Base-by-base conservation (phyloP, 2,113 vertebrate species). In the Campylomormyrus numenius region DNA sequence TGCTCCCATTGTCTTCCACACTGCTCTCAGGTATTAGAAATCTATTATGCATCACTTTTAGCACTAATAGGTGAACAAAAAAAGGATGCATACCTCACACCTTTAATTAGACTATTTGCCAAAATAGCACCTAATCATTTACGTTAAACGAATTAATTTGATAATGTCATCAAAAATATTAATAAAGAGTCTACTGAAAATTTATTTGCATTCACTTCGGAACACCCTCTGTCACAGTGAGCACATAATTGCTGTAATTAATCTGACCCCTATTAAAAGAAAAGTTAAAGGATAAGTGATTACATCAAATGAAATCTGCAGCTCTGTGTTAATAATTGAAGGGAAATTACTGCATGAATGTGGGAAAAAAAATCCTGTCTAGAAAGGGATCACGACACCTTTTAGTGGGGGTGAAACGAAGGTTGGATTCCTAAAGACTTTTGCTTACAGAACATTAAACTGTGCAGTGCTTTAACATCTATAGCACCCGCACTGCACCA, bases 251-350 rank as follows among this genome's bases (percentile, higher is more conserved):
- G 39, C 84, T 42, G 17, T 58, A 89, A 56, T 84, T 77, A 84
- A 74, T 31, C 49, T 84, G 50, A 89, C 49, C 77, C 45, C 24
- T 56, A 84, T 84, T 89, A 84, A 84, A 85, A 3, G 15, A n/a
- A 27, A 89, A 56, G 88, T 80, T 42, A 84, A 80, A 53, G 77
- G 48, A 84, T n/a, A 84, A 89, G 31, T 56, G 89, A 84, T 89
- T 89, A 84, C 50, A 84, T 53, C 21, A 45, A 42, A 45, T 84
- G 74, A 84, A 83, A 84, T 84, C 89, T 84, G 74, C 31, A 24
- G 50, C 49, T 53, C 10, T 53, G 31, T 42, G 49, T 84, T 83
- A 19, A 58, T 89, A 84, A 89, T 89, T 89, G 52, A 52, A 50
- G 45, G 3, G 46, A 53, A 89, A 89, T 80, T 52, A 80, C 31